Base-by-base conservation (phyloP, 2,113 vertebrate genomes). In the Lamprologus ornatipinnis region DNA sequence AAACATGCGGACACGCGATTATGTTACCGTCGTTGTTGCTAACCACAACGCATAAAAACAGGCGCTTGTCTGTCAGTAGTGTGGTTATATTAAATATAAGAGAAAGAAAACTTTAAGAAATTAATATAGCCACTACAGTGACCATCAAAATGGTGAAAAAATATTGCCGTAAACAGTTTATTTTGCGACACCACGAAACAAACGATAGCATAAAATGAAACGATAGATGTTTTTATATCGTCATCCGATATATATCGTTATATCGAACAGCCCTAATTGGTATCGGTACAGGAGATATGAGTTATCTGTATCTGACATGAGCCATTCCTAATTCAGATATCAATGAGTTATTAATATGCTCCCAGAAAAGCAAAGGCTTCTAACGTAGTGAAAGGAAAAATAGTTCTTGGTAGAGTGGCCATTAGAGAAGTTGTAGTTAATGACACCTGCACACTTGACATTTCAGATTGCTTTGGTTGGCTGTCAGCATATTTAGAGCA, bases 11-110 rank as follows among this genome's bases (percentile, higher is more conserved):
- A 51, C 49, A 51, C 3, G 2, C 17, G 3, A 51, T 51, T 0
- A 0, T 51, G 4, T 51, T n/a, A 51, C 8, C 0, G 4, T 51
- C 0, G 3, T 51, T n/a, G 49, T n/a, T 51, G 19, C 9, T n/a
- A n/a, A n/a, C 5, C 0, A 51, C 1, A n/a, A 51, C 0, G 1
- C 8, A 9, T 49, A 49, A 19, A 49, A 19, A 19, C 47, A 19
- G 4, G 0, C 2, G 1, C 47, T 19, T 49, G 47, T 49, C 15
- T 0, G 2, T 51, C 19, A 0, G 0, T 53, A 53, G 9, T 53
- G 49, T 53, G 49, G 49, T 53, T 53, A 53, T 53, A 53, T 53
- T 0, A 53, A 0, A 53, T 53, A 53, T 6, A 53, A 53, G 0
- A 53, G 19, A 53, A 53, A n/a, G 1, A 53, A 9, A n/a, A 14